These are phyloP conservation scores for Agrenia bidenticulata DNA, from an alignment of 2,888 invertebrate genomes.

Conservation along the genomic window DNA sequence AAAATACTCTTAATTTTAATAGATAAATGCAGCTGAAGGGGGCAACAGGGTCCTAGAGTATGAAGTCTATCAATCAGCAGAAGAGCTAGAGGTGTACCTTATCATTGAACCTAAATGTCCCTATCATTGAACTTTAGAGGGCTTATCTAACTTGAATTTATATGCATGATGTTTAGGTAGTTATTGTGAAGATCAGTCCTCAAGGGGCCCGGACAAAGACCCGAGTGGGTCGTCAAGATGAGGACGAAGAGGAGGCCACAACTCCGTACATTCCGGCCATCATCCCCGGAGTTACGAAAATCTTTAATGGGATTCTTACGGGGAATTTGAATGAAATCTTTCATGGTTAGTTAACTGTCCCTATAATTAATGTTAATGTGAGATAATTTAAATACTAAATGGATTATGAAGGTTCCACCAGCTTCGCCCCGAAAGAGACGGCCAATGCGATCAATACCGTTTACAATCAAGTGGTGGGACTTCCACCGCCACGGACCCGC, in stretches of 20 bases:
- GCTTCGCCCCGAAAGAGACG: constrained; percentile 35
- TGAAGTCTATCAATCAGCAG: no score
- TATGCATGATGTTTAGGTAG: no score
- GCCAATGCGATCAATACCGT: constrained; percentile 31
- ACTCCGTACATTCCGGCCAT: constrained; percentile 32
- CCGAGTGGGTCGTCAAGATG: constrained; percentile 21
- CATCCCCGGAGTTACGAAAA: constrained; percentile 39
- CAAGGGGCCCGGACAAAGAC: neutral
- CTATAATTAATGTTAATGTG: neutral
- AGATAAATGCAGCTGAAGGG: no score
- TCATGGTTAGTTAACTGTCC: constrained; percentile 14
- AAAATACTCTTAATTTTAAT: no score
- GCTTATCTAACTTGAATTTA: no score
- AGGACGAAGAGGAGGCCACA: constrained; percentile 20
- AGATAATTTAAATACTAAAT: neutral
- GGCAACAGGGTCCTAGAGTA: neutral
- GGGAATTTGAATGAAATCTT: constrained; percentile 40
- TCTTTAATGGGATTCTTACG: constrained; percentile 32
- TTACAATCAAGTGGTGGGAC: constrained; percentile 40
- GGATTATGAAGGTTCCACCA: constrained; percentile 18
- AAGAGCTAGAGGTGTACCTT: no score
- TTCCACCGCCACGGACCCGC: constrained; percentile 26
- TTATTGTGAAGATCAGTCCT: no score
- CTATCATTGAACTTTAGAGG: no score
- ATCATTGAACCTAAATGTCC: no score